Conservation (phyloP, 2,888 invertebrate genomes). For the Bugula neritina region DNA sequence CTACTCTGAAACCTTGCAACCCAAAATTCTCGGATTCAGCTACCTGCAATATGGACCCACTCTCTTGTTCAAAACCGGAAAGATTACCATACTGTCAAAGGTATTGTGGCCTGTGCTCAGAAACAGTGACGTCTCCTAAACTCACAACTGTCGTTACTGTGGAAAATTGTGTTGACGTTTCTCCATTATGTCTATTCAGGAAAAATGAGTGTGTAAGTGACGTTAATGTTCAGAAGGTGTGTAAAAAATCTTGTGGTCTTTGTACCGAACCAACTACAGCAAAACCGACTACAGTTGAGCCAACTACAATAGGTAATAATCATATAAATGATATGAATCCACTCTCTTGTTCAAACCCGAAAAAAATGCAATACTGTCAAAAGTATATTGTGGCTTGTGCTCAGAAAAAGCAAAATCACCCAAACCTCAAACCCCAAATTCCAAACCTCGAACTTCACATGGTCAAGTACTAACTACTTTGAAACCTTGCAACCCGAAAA, state of each 20-base stretch:
- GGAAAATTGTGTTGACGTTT: too few species aligned
- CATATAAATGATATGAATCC: not conserved
- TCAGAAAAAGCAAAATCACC: not conserved
- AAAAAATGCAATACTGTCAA: not conserved
- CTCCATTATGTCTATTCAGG: too few species aligned
- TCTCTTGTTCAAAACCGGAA: not conserved
- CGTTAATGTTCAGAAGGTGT: too few species aligned
- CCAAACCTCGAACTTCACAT: too few species aligned
- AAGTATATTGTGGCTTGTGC: slow-evolving; percentile 4
- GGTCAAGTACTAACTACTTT: not conserved
- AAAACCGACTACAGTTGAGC: not conserved
- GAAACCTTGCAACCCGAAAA: not conserved
- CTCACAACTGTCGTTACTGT: not conserved
- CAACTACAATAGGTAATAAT: too few species aligned
- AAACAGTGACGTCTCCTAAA: not conserved
- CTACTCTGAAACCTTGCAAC: slow-evolving; percentile 2
- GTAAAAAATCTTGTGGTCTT: too few species aligned
- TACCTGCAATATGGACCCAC: not conserved
- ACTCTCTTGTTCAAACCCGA: not conserved
- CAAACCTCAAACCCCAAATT: not conserved
- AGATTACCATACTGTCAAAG: not conserved
- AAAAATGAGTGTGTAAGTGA: too few species aligned
- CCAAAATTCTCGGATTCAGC: not conserved
- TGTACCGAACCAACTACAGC: not conserved
- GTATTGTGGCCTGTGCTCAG: not conserved